phyloP scores from a whole-genome alignment of 2,888 invertebrate genomes.

The Elgonia sp. region DNA sequence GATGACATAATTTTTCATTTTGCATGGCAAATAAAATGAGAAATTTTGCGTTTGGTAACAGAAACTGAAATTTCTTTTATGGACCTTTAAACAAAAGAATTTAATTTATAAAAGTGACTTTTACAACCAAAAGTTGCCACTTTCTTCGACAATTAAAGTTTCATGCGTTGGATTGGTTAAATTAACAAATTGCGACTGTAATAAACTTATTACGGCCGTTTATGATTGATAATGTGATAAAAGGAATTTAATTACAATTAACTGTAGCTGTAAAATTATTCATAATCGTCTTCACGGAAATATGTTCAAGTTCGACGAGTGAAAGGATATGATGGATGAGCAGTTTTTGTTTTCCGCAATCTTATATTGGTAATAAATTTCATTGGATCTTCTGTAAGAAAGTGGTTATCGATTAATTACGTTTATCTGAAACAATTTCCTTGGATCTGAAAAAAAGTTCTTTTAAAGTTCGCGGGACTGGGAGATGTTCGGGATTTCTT shows the following conservation, averaged over 20 bases:
- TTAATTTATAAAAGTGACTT: background rate
- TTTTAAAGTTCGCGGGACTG: too few species aligned
- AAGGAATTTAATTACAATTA: slow-evolving; percentile 51
- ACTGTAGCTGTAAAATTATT: background rate
- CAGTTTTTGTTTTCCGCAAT: slow-evolving; percentile 8
- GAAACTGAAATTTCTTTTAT: too few species aligned
- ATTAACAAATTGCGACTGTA: background rate
- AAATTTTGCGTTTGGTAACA: too few species aligned
- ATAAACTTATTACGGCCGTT: background rate
- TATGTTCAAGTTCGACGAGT: slow-evolving; percentile 28
- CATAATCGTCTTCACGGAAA: slow-evolving; percentile 37
- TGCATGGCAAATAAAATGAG: too few species aligned
- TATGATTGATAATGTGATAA: slow-evolving; percentile 36
- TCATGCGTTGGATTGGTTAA: background rate
- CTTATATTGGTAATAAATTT: slow-evolving; percentile 33
- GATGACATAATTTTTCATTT: too few species aligned
- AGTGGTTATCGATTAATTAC: slow-evolving; percentile 3
- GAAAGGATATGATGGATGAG: slow-evolving; percentile 42
- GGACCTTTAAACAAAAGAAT: too few species aligned
- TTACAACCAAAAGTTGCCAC: background rate
- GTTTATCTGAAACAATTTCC: slow-evolving; percentile 1
- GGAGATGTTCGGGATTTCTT: too few species aligned
- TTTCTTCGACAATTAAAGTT: background rate
- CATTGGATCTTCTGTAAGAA: background rate
- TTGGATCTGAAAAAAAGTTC: too few species aligned